Evolutionary conservation across 1,140 invertebrate genomes (phyloP), one percentile per base, ranked within the genome.

Genomic region (Conopomorpha cramerella): DNA sequence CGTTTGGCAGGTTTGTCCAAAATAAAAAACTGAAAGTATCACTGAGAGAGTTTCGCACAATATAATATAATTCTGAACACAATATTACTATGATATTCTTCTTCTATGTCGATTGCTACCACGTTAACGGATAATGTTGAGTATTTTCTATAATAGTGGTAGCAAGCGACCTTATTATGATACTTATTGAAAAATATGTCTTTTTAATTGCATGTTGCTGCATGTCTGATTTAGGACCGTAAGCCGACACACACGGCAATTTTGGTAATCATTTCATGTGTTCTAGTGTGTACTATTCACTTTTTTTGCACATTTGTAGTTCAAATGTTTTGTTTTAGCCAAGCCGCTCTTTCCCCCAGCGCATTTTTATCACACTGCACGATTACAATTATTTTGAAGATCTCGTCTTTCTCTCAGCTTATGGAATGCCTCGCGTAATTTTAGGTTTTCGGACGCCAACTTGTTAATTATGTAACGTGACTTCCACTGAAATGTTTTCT

Each of bases 1-100:
- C 58, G 76, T 76, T 65, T 82, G 79, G 81, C 84, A 84, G 84
- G 84, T 85, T 83, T 81, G 82, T 84, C 63, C 44, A 52, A 65
- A 62, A 62, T 49, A 51, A 45, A 51, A 66, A 58, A 68, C 54
- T 58, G 55, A 66, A 57, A 55, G 58, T 60, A 49, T 51, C 55
- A 65, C 46, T 64, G 51, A 64, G 44, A 74, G 61, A 55, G 58
- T 65, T 63, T 39, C 54, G 57, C 63, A 68, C 65, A 63, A n/a
- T n/a, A n/a, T n/a, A n/a, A n/a, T n/a, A n/a, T n/a, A n/a, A n/a
- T n/a, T n/a, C n/a, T n/a, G n/a, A n/a, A n/a, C n/a, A n/a, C n/a
- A n/a, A n/a, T n/a, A n/a, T n/a, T n/a, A n/a, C n/a, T n/a, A n/a
- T n/a, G n/a, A n/a, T n/a, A n/a, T n/a, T 45, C 46, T 56, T 49